These are phyloP conservation scores for Antigone vipio DNA, from an alignment of 2,113 vertebrate genomes.

Conservation along the genomic window DNA sequence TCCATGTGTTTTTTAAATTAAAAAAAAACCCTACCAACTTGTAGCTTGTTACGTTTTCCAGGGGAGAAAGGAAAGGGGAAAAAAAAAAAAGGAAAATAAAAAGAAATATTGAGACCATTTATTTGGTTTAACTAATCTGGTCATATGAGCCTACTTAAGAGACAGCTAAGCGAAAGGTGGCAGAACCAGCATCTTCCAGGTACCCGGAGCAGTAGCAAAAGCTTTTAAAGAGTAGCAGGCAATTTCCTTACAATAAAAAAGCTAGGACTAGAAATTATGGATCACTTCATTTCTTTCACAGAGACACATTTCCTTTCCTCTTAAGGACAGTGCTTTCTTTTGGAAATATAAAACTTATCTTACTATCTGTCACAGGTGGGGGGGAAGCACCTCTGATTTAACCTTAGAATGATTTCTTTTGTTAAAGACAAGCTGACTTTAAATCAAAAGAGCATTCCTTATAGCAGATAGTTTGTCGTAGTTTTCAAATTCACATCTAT, in stretches of 20 bases:
- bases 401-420: background rate
- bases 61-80: too few species aligned
- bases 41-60: background rate
- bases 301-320: background rate
- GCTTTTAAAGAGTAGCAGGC: background rate
- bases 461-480: background rate
- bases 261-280: background rate
- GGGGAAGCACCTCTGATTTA: background rate
- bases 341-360: background rate
- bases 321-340: background rate
- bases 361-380: background rate
- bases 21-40: background rate
- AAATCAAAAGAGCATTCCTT: background rate
- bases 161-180: background rate
- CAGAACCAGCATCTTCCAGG: background rate
- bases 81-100: background rate
- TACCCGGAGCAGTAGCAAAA: background rate
- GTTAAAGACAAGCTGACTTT: background rate
- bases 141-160: background rate
- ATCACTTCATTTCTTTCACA: background rate
- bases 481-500: background rate
- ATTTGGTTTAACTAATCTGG: background rate
- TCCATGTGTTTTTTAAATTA: background rate
- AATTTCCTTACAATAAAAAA: conserved; percentile 10
- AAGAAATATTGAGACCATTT: background rate